Evolutionary conservation across 2,797 vertebrate genomes (phyloP).

Genomic region (Melanotaenia pygmaea): DNA sequence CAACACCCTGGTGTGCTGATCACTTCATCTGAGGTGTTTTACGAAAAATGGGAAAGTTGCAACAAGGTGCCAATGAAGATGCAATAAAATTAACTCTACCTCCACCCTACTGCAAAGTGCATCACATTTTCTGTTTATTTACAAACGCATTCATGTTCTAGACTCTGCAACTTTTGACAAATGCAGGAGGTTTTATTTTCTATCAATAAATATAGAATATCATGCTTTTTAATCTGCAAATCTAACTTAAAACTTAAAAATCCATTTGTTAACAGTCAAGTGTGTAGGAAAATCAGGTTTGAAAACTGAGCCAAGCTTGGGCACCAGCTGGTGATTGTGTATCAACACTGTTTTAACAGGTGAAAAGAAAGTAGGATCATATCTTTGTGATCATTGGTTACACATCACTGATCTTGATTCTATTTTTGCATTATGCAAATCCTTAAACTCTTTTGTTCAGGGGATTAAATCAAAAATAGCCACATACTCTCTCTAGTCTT

Average conservation of each 20-base stretch:
- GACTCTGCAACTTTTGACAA: conserved; percentile 34
- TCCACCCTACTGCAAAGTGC: conserved; percentile 29
- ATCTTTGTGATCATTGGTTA: conserved; percentile 70
- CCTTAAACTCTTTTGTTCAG: conserved; percentile 62
- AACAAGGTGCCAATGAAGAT: conserved; percentile 12
- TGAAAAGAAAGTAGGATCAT: conserved; percentile 69
- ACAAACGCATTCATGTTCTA: conserved; percentile 62
- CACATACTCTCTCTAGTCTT: conserved; percentile 77
- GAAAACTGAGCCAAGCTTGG: conserved; percentile 49
- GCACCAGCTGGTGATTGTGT: conserved; percentile 57
- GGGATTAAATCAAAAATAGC: conserved; percentile 72
- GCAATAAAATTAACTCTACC: conserved; percentile 8
- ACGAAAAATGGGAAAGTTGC: conserved; percentile 13
- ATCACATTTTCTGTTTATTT: conserved; percentile 49
- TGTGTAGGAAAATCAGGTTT: conserved; percentile 61
- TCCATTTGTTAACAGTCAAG: conserved; percentile 52
- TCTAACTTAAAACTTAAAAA: conserved; percentile 39
- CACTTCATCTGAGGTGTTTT: conserved; percentile 46
- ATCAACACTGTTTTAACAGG: conserved; percentile 73
- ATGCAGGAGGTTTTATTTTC: conserved; percentile 12
- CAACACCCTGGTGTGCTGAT: conserved; percentile 55
- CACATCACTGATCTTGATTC: conserved; percentile 67
- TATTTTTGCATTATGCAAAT: conserved; percentile 80
- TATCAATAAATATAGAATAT: conserved; percentile 19
- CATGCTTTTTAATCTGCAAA: background rate